Conservation (phyloP, 1,140 invertebrate genomes). For the Oryctes rhinoceros region DNA sequence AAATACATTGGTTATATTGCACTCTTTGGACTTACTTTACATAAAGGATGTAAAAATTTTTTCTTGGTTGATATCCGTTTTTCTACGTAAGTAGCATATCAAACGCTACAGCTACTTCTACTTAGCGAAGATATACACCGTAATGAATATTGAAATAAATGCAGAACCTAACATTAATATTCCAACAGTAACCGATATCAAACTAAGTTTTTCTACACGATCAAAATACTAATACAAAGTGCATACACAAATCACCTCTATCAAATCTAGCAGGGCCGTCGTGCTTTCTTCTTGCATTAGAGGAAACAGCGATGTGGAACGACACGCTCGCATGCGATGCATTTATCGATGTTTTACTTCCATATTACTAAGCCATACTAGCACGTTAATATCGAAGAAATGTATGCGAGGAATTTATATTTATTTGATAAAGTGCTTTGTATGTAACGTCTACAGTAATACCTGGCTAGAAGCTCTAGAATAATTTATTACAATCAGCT, state of each 20-base stretch:
- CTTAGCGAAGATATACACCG: too few species aligned
- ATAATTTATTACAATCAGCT: neutral
- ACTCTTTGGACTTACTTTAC: too few species aligned
- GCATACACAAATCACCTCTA: neutral
- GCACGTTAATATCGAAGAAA: neutral
- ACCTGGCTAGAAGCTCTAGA: neutral
- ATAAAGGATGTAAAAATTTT: too few species aligned
- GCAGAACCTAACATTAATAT: too few species aligned
- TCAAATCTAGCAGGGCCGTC: neutral
- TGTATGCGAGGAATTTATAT: neutral
- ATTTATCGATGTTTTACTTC: slow-evolving; percentile 2
- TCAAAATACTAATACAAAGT: neutral
- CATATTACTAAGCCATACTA: neutral
- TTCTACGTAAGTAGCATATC: too few species aligned
- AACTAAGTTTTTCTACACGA: too few species aligned
- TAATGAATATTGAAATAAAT: too few species aligned
- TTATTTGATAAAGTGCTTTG: neutral
- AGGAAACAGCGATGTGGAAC: slow-evolving; percentile 10
- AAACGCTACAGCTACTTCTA: too few species aligned
- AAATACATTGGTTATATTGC: too few species aligned
- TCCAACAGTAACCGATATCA: too few species aligned
- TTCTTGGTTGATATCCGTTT: too few species aligned
- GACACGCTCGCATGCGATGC: neutral
- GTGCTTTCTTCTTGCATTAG: neutral
- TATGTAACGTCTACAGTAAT: neutral